Evolutionary conservation across 2,113 vertebrate genomes (phyloP).

Genomic region (Eublepharis macularius): DNA sequence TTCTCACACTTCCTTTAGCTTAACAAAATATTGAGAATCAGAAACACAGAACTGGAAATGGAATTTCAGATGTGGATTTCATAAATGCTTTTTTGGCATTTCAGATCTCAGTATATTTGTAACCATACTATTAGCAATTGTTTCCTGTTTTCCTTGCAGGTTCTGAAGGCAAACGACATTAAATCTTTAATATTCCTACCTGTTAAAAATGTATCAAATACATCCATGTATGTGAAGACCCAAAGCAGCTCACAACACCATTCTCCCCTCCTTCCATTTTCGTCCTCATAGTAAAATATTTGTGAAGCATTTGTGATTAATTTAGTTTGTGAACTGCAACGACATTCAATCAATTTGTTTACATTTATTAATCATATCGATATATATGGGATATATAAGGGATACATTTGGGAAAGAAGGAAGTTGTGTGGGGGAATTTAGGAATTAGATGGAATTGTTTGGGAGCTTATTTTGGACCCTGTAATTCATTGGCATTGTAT

Average conservation of each 20-base stretch:
- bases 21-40: not conserved
- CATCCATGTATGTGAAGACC: no score
- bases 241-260: no score
- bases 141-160: not conserved
- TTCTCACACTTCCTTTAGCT: not conserved
- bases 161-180: not conserved
- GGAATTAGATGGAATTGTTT: not conserved
- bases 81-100: not conserved
- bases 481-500: not conserved
- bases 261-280: no score
- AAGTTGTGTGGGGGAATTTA: not conserved
- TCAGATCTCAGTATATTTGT: not conserved
- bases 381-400: not conserved
- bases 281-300: no score
- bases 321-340: constrained; percentile 10
- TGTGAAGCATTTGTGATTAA: not conserved
- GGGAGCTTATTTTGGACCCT: not conserved
- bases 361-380: not conserved
- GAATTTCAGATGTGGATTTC: not conserved
- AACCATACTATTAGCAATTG: not conserved
- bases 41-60: not conserved
- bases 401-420: not conserved
- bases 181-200: not conserved
- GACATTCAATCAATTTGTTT: not conserved
- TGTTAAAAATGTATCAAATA: not conserved